Evolutionary conservation across 2,888 invertebrate species (phyloP).

Genomic region (Aphodius sticticus): DNA sequence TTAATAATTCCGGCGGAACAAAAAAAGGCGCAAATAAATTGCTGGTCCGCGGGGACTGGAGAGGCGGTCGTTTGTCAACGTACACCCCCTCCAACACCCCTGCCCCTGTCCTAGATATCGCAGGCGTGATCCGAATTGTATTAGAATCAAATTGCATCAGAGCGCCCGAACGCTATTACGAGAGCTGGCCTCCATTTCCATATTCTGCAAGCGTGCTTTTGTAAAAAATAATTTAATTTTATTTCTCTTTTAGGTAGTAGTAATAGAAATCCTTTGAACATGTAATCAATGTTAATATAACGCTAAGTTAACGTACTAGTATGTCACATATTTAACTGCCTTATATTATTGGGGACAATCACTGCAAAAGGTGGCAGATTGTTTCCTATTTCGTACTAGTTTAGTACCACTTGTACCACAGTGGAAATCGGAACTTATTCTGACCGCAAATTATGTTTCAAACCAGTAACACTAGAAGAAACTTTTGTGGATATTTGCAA

Average conservation of each 20-base stretch:
- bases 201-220: not conserved
- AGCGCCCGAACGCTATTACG: not conserved
- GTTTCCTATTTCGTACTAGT: too few species aligned
- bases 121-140: not conserved
- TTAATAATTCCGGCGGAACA: not conserved
- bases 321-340: too few species aligned
- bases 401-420: too few species aligned
- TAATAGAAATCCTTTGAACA: too few species aligned
- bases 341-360: too few species aligned
- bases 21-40: not conserved
- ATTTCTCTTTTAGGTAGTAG: not conserved
- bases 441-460: too few species aligned
- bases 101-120: not conserved
- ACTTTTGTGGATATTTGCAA: too few species aligned
- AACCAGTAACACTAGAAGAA: too few species aligned
- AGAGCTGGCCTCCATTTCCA: not conserved
- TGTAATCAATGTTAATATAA: too few species aligned
- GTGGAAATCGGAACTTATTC: too few species aligned
- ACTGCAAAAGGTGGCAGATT: too few species aligned
- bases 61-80: not conserved
- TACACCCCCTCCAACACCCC: not conserved
- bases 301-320: too few species aligned
- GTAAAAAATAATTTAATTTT: not conserved
- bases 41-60: not conserved
- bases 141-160: not conserved